These are phyloP conservation scores for Etheostoma perlongum DNA, from an alignment of 2,797 vertebrate species.

Conservation along the genomic window DNA sequence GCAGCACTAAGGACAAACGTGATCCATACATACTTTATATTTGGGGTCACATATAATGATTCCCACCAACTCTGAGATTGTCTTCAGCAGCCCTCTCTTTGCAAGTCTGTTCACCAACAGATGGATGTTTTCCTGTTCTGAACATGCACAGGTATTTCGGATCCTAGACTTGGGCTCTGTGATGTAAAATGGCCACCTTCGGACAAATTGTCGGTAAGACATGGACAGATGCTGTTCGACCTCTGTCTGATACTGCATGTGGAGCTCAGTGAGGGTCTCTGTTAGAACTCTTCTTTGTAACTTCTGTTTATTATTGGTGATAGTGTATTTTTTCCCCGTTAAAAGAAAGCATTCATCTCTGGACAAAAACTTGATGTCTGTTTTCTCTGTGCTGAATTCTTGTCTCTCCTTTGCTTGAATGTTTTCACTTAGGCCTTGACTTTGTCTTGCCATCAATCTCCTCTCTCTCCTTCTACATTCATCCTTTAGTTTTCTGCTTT, in stretches of 20 bases:
- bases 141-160: conserved; percentile 26
- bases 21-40: conserved; percentile 38
- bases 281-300: conserved; percentile 25
- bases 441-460: conserved; percentile 18
- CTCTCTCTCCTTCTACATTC: background rate
- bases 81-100: conserved; percentile 34
- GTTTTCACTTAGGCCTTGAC: conserved; percentile 19
- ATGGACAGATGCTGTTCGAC: conserved; percentile 18
- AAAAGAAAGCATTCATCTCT: conserved; percentile 41
- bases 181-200: conserved; percentile 27
- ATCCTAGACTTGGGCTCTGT: conserved; percentile 19
- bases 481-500: background rate
- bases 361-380: conserved; percentile 25
- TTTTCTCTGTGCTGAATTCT: conserved; percentile 32
- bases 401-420: conserved; percentile 12
- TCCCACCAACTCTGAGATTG: conserved; percentile 28
- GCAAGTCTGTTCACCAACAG: conserved; percentile 21
- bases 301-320: conserved; percentile 40
- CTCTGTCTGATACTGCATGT: conserved; percentile 22
- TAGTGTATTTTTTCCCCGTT: conserved; percentile 39
- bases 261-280: conserved; percentile 34
- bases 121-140: conserved; percentile 23
- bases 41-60: conserved; percentile 35
- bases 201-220: conserved; percentile 33
- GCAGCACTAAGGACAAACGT: conserved; percentile 28